These are phyloP conservation scores for Saccostrea cuccullata DNA, from an alignment of 1,140 invertebrate species.

Conservation along the genomic window DNA sequence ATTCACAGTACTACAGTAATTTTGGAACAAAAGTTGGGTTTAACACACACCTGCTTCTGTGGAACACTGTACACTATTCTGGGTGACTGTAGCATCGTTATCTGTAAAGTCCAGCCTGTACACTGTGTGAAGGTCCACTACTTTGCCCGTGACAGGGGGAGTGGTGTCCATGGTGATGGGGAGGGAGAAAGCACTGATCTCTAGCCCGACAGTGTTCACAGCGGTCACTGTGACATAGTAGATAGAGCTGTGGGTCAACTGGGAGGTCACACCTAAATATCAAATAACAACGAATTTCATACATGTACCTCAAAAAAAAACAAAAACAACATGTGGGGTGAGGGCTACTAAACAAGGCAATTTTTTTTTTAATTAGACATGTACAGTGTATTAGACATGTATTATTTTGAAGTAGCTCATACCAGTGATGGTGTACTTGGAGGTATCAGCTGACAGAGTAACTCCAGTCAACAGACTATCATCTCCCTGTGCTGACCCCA, in stretches of 20 bases:
- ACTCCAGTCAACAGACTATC: constrained; percentile 43
- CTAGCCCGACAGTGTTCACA: constrained; percentile 60
- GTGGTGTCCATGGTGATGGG: constrained; percentile 60
- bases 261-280: constrained; percentile 7
- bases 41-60: constrained; percentile 52
- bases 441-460: constrained; percentile 41
- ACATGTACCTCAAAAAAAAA: no score
- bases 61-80: constrained; percentile 57
- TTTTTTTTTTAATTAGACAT: background rate
- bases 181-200: constrained; percentile 55
- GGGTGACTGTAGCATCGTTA: constrained; percentile 40
- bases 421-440: constrained; percentile 51
- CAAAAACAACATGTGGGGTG: no score
- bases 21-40: no score
- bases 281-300: background rate
- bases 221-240: constrained; percentile 63
- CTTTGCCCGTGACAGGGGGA: constrained; percentile 56
- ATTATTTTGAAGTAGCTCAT: background rate
- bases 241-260: constrained; percentile 49
- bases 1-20: no score
- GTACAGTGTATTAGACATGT: background rate
- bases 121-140: constrained; percentile 58
- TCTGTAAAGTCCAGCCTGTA: constrained; percentile 53
- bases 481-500: constrained; percentile 56
- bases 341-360: no score